Evolutionary conservation across 1,140 invertebrate species (phyloP).

Genomic region (Pinna nobilis): DNA sequence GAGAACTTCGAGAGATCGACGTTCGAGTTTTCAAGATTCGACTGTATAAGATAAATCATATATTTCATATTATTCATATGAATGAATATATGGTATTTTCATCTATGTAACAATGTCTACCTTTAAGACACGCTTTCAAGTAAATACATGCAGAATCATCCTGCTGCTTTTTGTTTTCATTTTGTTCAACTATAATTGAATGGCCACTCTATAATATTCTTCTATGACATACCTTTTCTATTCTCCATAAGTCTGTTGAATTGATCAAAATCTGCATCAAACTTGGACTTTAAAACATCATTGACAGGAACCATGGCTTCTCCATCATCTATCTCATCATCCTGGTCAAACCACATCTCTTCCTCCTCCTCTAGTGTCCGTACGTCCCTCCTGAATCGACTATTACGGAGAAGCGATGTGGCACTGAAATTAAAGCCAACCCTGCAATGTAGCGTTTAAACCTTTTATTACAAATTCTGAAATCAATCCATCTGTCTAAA

Average conservation of each 20-base stretch:
- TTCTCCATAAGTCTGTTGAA: conserved; percentile 77
- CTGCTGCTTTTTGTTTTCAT: no score
- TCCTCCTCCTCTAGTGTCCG: conserved; percentile 96
- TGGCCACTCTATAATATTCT: not conserved
- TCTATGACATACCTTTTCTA: conserved; percentile 64
- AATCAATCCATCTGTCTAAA: not conserved
- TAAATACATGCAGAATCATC: no score
- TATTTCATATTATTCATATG: no score
- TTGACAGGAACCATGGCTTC: conserved; percentile 65
- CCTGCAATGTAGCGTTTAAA: not conserved
- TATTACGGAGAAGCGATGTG: conserved; percentile 74
- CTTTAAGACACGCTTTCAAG: no score
- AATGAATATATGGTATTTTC: no score
- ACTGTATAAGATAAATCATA: no score
- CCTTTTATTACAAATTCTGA: not conserved
- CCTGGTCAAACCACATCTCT: conserved; percentile 99
- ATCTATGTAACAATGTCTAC: no score
- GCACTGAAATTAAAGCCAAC: conserved; percentile 45
- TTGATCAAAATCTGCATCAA: conserved; percentile 80
- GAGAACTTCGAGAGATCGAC: no score
- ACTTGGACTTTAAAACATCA: conserved; percentile 72
- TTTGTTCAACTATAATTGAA: no score
- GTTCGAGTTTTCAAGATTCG: no score
- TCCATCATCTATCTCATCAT: conserved; percentile 90
- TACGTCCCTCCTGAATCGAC: conserved; percentile 91